phyloP scores from a whole-genome alignment of 2,888 invertebrate species.

The Dugesia japonica region DNA sequence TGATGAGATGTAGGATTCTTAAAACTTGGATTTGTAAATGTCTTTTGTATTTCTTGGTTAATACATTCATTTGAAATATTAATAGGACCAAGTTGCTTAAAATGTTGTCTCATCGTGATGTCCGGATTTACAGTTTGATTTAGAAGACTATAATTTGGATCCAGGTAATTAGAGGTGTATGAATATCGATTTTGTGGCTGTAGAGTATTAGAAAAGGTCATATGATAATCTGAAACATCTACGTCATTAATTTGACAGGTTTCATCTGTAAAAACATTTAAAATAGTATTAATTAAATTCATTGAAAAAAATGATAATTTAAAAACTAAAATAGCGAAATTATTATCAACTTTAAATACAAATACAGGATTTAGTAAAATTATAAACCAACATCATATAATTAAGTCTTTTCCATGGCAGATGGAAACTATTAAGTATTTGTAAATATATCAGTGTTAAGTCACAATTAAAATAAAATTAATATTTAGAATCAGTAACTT shows the following conservation, averaged over 20 bases:
- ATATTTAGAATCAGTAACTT: no score
- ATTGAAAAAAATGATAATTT: no score
- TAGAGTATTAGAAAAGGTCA: slow-evolving; percentile 1
- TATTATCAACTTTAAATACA: no score
- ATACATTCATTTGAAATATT: not conserved
- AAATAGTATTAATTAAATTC: no score
- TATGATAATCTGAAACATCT: not conserved
- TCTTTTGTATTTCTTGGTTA: not conserved
- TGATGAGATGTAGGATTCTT: not conserved
- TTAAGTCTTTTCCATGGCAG: no score
- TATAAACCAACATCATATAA: no score
- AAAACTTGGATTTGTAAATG: not conserved
- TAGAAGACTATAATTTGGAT: not conserved
- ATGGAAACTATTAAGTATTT: no score
- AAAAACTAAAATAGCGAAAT: no score
- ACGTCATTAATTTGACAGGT: not conserved
- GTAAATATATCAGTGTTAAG: no score
- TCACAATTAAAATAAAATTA: no score
- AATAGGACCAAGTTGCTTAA: not conserved
- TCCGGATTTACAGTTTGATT: not conserved
- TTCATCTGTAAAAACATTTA: not conserved
- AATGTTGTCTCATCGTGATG: not conserved
- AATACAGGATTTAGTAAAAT: no score
- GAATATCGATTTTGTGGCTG: slow-evolving; percentile 14
- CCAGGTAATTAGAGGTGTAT: not conserved